phyloP scores from a whole-genome alignment of 2,888 invertebrate genomes.

The Amphipoea oculea region DNA sequence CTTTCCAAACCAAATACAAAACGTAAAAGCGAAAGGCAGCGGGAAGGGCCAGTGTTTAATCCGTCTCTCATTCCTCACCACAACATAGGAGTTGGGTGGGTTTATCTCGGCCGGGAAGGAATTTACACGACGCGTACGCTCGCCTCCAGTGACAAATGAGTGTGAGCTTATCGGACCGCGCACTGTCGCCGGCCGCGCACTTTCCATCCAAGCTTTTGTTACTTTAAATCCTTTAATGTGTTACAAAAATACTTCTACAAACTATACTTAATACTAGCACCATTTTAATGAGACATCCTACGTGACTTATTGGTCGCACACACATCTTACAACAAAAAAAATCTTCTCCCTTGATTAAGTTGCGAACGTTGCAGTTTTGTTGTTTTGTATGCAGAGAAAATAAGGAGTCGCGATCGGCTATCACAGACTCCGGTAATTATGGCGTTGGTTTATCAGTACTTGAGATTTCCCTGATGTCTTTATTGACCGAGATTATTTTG shows the following conservation, averaged over 20 bases:
- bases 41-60: slow-evolving; percentile 74
- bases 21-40: slow-evolving; percentile 63
- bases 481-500: slow-evolving; percentile 79
- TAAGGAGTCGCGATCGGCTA: slow-evolving; percentile 75
- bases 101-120: slow-evolving; percentile 84
- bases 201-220: slow-evolving; percentile 75
- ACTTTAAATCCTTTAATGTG: slow-evolving; percentile 60
- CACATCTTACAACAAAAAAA: slow-evolving; percentile 69
- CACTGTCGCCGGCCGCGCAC: slow-evolving; percentile 74
- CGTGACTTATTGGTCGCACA: slow-evolving; percentile 72
- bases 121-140: slow-evolving; percentile 86
- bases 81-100: slow-evolving; percentile 77
- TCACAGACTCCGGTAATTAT: slow-evolving; percentile 81
- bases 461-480: slow-evolving; percentile 84
- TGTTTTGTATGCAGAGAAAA: slow-evolving; percentile 71
- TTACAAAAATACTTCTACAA: slow-evolving; percentile 64
- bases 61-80: slow-evolving; percentile 70
- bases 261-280: slow-evolving; percentile 68
- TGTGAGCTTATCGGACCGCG: slow-evolving; percentile 81
- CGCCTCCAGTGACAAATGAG: slow-evolving; percentile 88
- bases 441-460: slow-evolving; percentile 79
- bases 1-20: slow-evolving; percentile 63
- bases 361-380: slow-evolving; percentile 72
- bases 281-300: slow-evolving; percentile 81
- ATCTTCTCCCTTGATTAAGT: slow-evolving; percentile 73